These are phyloP conservation scores for Ernsta delagoae DNA, from an alignment of 2,888 invertebrate genomes.

Conservation along the genomic window DNA sequence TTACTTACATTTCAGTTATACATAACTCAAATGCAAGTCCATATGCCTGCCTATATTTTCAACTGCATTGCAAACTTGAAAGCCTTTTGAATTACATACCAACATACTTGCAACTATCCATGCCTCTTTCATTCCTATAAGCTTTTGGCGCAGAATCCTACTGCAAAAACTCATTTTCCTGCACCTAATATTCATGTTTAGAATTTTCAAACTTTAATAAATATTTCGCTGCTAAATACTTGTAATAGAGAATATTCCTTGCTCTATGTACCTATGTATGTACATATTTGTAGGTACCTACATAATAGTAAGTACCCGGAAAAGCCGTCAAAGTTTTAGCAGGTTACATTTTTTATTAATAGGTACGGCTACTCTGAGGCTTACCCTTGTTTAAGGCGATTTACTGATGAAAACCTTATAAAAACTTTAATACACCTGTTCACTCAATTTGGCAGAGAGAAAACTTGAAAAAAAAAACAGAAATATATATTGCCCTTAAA, in stretches of 20 bases:
- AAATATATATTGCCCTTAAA: not conserved
- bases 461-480: conserved; percentile 40
- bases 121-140: conserved; percentile 34
- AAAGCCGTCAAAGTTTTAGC: too few species aligned
- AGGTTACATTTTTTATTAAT: too few species aligned
- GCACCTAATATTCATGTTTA: conserved; percentile 36
- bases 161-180: conserved; percentile 36
- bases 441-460: conserved; percentile 65
- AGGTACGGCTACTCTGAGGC: conserved; percentile 61
- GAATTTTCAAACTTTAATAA: conserved; percentile 31
- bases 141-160: conserved; percentile 31
- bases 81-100: conserved; percentile 25
- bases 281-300: too few species aligned
- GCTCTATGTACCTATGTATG: too few species aligned
- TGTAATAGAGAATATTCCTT: not conserved
- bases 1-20: conserved; percentile 1
- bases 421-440: conserved; percentile 76
- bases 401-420: conserved; percentile 69
- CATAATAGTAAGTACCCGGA: too few species aligned
- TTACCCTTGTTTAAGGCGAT: conserved; percentile 74
- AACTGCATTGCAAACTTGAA: conserved; percentile 23
- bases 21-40: conserved; percentile 19
- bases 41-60: conserved; percentile 27
- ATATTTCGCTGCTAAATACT: conserved; percentile 8
- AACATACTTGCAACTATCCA: conserved; percentile 29